Conservation (phyloP, 2,113 vertebrate species). For the Hippoglossus stenolepis region DNA sequence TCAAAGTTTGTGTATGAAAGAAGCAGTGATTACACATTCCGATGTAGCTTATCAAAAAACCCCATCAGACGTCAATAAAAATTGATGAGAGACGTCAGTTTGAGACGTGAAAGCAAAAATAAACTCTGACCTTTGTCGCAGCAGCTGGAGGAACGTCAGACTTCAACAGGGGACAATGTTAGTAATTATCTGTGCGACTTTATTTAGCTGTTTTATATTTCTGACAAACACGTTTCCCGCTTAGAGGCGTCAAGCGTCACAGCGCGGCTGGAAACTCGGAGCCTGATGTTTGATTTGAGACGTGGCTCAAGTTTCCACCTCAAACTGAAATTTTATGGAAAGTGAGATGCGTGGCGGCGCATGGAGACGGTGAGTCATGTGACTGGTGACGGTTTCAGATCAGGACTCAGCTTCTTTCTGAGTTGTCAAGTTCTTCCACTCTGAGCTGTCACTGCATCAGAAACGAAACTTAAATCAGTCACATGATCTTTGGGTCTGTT, state of each 20-base stretch:
- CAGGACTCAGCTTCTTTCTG: background rate
- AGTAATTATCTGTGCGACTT: background rate
- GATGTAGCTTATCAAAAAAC: too few species aligned
- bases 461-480: constrained; percentile 44
- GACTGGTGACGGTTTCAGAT: background rate
- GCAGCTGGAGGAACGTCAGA: background rate
- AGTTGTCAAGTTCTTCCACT: constrained; percentile 4
- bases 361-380: constrained; percentile 22
- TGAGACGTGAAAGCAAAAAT: constrained; percentile 12
- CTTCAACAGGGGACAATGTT: background rate
- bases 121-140: background rate
- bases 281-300: background rate
- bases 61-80: too few species aligned
- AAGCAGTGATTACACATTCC: too few species aligned
- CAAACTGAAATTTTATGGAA: background rate
- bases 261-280: constrained; percentile 8
- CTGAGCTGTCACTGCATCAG: background rate
- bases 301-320: background rate
- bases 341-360: constrained; percentile 6
- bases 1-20: too few species aligned
- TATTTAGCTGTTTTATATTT: background rate
- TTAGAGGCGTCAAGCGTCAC: background rate
- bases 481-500: background rate
- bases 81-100: constrained; percentile 3
- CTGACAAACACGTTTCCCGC: constrained; percentile 7